Conservation (phyloP, 2,888 invertebrate genomes). For the Folsomia manolachei region DNA sequence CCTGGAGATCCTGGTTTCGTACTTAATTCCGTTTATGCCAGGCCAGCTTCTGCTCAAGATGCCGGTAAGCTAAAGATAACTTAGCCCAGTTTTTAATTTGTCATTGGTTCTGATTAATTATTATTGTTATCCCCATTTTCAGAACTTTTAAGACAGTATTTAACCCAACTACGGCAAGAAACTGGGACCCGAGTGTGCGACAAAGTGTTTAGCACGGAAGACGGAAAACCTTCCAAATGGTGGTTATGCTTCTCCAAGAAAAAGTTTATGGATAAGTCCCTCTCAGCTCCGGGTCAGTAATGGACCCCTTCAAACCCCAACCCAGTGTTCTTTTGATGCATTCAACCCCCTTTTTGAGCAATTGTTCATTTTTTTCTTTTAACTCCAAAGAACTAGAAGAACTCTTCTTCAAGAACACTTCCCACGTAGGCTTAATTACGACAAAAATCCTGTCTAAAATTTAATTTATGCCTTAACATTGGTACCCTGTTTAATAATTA, state of each 20-base stretch:
- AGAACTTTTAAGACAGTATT: slow-evolving; percentile 88
- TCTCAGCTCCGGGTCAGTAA: slow-evolving; percentile 78
- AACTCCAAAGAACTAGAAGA: no score
- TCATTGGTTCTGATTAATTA: no score
- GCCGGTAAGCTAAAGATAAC: slow-evolving; percentile 62
- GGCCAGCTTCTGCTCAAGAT: slow-evolving; percentile 73
- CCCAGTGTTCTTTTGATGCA: no score
- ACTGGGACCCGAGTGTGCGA: slow-evolving; percentile 87
- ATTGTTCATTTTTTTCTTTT: no score
- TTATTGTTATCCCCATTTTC: no score
- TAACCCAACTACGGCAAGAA: slow-evolving; percentile 93
- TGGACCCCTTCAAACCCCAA: background rate
- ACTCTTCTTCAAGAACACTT: no score
- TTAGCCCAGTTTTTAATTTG: no score
- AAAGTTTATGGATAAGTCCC: slow-evolving; percentile 99
- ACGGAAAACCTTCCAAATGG: slow-evolving; percentile 98
- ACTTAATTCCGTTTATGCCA: slow-evolving; percentile 90
- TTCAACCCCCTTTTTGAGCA: no score
- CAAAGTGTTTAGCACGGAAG: slow-evolving; percentile 82
- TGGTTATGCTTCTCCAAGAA: slow-evolving; percentile 99
- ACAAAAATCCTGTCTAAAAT: no score
- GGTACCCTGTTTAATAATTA: no score
- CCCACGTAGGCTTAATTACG: no score
- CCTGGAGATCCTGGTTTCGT: slow-evolving; percentile 95
- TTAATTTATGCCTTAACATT: no score